Base-by-base conservation (phyloP, 2,113 vertebrate genomes). In the Narcine bancroftii region DNA sequence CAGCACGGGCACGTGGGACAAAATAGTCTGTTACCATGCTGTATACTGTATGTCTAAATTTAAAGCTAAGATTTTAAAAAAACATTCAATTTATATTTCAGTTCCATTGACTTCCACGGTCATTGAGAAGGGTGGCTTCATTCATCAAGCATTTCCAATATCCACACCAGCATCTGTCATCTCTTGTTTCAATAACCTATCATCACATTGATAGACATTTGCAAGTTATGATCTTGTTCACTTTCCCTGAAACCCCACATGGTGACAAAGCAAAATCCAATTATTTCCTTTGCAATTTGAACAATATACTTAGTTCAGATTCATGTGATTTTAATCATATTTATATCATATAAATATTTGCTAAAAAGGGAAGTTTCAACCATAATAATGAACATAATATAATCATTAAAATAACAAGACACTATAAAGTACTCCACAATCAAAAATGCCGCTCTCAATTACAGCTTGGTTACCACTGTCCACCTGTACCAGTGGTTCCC, bases 291-390 rank as follows among this genome's bases (percentile, higher is more conserved):
- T 45, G 21, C 36, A 89, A 89, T 65, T 19, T 66, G 60, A 66
- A 66, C 26, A 5, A 11, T 89, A 66, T 39, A 66, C 60, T 45
- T 66, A 42, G 87, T 42, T 89, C n/a, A 42, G 39, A 2, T 11
- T 21, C 60, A 63, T 66, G 36, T 19, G 19, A 11, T 65, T 65
- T 89, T 89, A 21, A 65, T 39, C 85, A 6, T 89, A 65, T 39
- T 36, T 65, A 15, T 24, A 89, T 36, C 39, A 89, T 65, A 89
- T 65, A 89, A 89, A 65, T 65, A 89, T 65, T 89, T 89, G n/a
- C 13, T 65, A 2, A 26, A 65, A 65, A 89, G 65, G 15, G 56
- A 89, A 42, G 21, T 19, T 89, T 65, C 65, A 89, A 65, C 63
- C 56, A 89, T 42, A 36, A 65, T 65, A 65, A 39, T 89, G 60